Evolutionary conservation across 2,888 invertebrate genomes (phyloP), one percentile per base, ranked within the genome.

Genomic region (Philonicus albiceps): DNA sequence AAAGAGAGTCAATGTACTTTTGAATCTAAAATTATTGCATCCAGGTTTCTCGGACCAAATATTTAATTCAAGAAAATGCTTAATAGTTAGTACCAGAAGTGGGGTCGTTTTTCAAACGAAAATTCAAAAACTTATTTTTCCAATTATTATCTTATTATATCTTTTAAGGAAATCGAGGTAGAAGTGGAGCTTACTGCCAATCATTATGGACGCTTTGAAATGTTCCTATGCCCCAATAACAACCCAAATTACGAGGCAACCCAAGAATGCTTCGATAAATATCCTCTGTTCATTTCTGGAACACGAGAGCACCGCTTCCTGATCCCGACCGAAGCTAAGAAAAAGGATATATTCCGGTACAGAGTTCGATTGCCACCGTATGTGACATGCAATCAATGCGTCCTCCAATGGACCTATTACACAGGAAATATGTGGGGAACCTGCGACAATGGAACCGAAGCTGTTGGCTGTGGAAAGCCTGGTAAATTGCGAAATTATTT

Each of bases 371-470:
- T 98, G 81, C 98, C 98, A 0, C 93, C 96, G 0, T 97, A 96
- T 90, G 91, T 98, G 2, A 97, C 97, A 0, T 98, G 98, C 90
- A 95, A 96, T 0, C 97, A 97, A 89, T 98, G 98, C 90, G 96
- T 98, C 4, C 91, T 98, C n/a, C 97, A 98, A 91, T 98, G 98
- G 98, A 97, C 95, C 86, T 98, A 98, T 91, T 96, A 95, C 89
- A 97, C 98, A 86, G 96, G 95, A 19, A 98, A 98, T 91, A 97
- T 97, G 95, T 98, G 98, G 98, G 98, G 98, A 6, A 94, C 94
- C 27, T 97, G 97, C 90, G 92, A 94, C 0, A 97, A 97, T 91
- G 97, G 97, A 73, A 97, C 97, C 0, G 96, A 97, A 90, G 96
- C 96, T 0, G 95, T 97, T 1, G 97, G 98, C 1, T 98, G 97